phyloP scores from a whole-genome alignment of 2,797 vertebrate species.

The Lagodon rhomboides region DNA sequence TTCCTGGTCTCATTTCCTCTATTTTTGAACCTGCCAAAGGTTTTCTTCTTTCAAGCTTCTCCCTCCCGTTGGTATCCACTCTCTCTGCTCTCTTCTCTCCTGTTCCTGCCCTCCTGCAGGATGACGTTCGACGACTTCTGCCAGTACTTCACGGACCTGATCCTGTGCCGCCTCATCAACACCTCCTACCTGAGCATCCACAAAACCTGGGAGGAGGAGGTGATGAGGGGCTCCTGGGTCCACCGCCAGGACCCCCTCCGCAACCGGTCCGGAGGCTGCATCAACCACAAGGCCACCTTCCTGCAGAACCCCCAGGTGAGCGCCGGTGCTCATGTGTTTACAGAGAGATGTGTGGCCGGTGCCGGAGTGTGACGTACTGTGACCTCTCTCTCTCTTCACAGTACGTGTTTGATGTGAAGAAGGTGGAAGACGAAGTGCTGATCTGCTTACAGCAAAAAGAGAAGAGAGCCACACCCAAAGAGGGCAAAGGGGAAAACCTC shows the following conservation, averaged over 20 bases:
- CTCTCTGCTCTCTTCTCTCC: slow-evolving; percentile 51
- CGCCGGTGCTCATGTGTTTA: not conserved
- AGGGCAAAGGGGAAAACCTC: slow-evolving; percentile 95
- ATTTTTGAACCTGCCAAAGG: slow-evolving; percentile 45
- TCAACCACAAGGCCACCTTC: slow-evolving; percentile 95
- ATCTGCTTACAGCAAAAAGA: slow-evolving; percentile 97
- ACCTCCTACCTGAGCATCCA: slow-evolving; percentile 98
- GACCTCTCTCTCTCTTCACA: slow-evolving; percentile 64
- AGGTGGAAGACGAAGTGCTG: slow-evolving; percentile 95
- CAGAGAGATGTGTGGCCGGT: not conserved
- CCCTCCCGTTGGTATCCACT: slow-evolving; percentile 53
- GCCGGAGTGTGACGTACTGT: slow-evolving; percentile 1
- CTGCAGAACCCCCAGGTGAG: slow-evolving; percentile 96
- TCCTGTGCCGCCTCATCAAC: slow-evolving; percentile 97
- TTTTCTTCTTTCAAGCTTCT: slow-evolving; percentile 61
- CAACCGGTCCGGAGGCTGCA: slow-evolving; percentile 94
- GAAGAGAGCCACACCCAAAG: slow-evolving; percentile 90
- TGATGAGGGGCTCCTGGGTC: slow-evolving; percentile 89
- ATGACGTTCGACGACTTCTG: slow-evolving; percentile 97
- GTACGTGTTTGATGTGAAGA: slow-evolving; percentile 97
- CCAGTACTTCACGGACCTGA: slow-evolving; percentile 95
- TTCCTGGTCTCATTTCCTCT: slow-evolving; percentile 65
- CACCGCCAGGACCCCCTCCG: slow-evolving; percentile 88
- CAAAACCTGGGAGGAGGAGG: slow-evolving; percentile 98
- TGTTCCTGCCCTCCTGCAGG: slow-evolving; percentile 72